phyloP scores from a whole-genome alignment of 2,888 invertebrate species.

The Stegana nigrithorax region DNA sequence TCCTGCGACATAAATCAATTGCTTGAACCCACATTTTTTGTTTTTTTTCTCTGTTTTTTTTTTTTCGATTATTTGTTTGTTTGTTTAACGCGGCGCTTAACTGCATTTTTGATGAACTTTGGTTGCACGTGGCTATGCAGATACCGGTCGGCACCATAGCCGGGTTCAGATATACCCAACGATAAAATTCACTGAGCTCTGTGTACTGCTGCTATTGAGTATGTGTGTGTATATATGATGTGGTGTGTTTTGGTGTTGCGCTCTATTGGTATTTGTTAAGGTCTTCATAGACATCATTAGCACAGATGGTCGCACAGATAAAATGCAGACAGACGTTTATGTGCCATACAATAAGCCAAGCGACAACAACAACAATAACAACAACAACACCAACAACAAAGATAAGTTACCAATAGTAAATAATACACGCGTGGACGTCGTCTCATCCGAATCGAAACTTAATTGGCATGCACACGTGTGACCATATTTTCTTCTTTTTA shows the following conservation, averaged over 20 bases:
- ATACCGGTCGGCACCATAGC: no score
- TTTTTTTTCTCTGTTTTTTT: not conserved
- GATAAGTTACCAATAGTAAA: not conserved
- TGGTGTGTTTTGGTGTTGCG: no score
- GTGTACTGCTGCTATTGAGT: no score
- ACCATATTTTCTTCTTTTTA: not conserved
- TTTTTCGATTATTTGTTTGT: no score
- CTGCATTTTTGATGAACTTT: constrained; percentile 1
- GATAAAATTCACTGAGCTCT: no score
- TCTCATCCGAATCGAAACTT: not conserved
- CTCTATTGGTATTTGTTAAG: no score
- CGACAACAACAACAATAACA: not conserved
- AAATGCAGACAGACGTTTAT: not conserved
- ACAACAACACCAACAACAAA: no score
- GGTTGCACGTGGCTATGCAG: not conserved
- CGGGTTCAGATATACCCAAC: no score
- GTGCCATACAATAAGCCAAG: not conserved
- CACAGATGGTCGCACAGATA: constrained; percentile 4
- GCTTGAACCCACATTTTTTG: no score
- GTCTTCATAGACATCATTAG: constrained; percentile 6
- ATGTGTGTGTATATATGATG: not conserved
- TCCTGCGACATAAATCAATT: not conserved
- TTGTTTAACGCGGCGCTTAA: not conserved
- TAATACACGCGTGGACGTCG: not conserved
- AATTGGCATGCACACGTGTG: constrained; percentile 8